Conservation (phyloP, 2,888 invertebrate species). For the Lycia hirtaria region DNA sequence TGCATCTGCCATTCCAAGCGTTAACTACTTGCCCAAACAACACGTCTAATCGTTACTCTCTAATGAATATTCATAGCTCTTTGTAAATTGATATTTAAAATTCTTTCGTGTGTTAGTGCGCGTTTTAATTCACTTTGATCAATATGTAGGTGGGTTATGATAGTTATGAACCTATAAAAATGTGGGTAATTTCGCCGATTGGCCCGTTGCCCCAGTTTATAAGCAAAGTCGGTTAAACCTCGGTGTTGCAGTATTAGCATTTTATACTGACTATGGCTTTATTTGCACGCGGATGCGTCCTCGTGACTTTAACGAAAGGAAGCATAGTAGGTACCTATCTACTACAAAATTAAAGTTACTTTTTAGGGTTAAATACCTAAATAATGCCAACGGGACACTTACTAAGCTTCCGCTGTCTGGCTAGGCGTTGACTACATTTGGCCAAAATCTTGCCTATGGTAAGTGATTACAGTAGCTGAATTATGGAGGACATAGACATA, state of each 20-base stretch:
- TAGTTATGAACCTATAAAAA: conserved; percentile 29
- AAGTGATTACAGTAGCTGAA: too few species aligned
- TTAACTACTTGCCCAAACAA: neutral
- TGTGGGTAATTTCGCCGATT: conserved; percentile 32
- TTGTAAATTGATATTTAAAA: neutral
- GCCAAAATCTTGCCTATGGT: too few species aligned
- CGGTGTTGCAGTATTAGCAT: conserved; percentile 56
- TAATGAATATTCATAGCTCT: conserved; percentile 2
- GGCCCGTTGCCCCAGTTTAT: conserved; percentile 45
- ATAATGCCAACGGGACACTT: too few species aligned
- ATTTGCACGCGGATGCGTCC: conserved; percentile 55
- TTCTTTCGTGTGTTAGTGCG: conserved; percentile 12
- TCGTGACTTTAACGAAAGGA: conserved; percentile 46
- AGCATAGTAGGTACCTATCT: conserved; percentile 33
- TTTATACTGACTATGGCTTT: conserved; percentile 46
- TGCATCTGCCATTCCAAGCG: neutral
- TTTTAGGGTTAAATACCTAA: neutral
- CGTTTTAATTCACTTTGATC: conserved; percentile 14
- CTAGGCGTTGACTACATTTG: too few species aligned
- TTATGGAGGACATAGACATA: too few species aligned
- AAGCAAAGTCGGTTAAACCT: conserved; percentile 50
- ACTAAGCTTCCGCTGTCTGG: too few species aligned
- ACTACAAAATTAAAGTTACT: conserved; percentile 16
- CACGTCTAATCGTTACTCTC: neutral
- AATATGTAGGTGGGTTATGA: conserved; percentile 24